Percentiles rank a stretch among this genome's conserved stretches.
Conservation (phyloP, 2,888 invertebrate genomes). For the Epinotia bilunana region DNA sequence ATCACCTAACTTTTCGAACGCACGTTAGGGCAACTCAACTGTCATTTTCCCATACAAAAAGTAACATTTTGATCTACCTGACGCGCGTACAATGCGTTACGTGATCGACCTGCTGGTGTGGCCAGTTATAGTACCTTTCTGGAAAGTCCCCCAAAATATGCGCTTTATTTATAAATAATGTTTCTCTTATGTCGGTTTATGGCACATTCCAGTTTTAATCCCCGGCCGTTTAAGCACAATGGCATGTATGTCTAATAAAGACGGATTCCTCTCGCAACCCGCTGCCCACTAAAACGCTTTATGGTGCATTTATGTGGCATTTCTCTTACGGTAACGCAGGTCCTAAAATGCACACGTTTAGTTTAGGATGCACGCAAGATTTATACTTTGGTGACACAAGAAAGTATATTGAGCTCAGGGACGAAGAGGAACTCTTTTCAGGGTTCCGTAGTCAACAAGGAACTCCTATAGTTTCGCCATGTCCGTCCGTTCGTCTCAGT, state of each 20-base stretch:
- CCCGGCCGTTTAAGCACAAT: conserved; percentile 32
- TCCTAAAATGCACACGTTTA: conserved; percentile 24
- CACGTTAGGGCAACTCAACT: no score
- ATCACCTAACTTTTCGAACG: no score
- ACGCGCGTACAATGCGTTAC: no score
- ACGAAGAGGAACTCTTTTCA: no score
- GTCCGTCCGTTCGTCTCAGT: no score
- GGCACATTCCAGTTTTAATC: conserved; percentile 18
- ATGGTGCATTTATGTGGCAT: conserved; percentile 40
- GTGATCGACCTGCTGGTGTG: neutral
- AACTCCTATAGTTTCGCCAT: no score
- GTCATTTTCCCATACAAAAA: no score
- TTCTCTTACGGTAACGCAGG: conserved; percentile 32
- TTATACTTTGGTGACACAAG: neutral
- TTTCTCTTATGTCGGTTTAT: conserved; percentile 8
- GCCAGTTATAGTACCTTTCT: neutral
- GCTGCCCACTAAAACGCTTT: conserved; percentile 43
- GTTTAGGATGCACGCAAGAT: neutral
- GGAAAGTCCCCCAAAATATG: neutral
- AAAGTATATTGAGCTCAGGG: neutral
- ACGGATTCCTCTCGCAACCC: conserved; percentile 38
- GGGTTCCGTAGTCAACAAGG: no score
- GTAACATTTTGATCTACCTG: no score
- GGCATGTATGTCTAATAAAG: conserved; percentile 35
- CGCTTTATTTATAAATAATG: neutral